A percentile compares a stretch with the other conserved stretches of the same genome.
Evolutionary conservation across 1,140 invertebrate species (phyloP).

Genomic region (Drosophila orena): DNA sequence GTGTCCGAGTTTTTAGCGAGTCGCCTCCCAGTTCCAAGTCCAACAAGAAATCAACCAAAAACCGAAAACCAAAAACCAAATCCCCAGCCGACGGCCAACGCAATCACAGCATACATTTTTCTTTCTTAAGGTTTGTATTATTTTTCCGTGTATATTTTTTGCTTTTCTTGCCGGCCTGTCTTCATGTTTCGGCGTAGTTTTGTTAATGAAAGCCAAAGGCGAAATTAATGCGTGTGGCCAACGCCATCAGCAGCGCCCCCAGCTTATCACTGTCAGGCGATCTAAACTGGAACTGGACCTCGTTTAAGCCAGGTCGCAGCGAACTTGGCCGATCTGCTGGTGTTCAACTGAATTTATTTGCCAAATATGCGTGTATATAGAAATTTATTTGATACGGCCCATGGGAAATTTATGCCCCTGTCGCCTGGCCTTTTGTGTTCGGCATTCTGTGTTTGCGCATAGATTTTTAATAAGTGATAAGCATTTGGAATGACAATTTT

Average conservation of each 20-base stretch:
- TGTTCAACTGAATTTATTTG: slow-evolving; percentile 74
- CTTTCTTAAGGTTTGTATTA: slow-evolving; percentile 50
- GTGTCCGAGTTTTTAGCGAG: slow-evolving; percentile 77
- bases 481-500: slow-evolving; percentile 71
- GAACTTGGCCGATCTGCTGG: slow-evolving; percentile 21
- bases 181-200: slow-evolving; percentile 40
- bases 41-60: slow-evolving; percentile 19
- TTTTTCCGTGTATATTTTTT: slow-evolving; percentile 33
- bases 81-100: slow-evolving; percentile 30
- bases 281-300: slow-evolving; percentile 62
- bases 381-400: slow-evolving; percentile 62
- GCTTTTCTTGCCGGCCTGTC: slow-evolving; percentile 19
- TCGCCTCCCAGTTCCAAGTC: slow-evolving; percentile 55
- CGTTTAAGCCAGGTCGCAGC: slow-evolving; percentile 28
- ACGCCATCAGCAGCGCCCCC: slow-evolving; percentile 74
- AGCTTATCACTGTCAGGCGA: slow-evolving; percentile 73
- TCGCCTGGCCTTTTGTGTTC: slow-evolving; percentile 55
- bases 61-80: slow-evolving; percentile 13
- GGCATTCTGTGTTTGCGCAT: slow-evolving; percentile 56
- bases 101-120: slow-evolving; percentile 61
- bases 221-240: slow-evolving; percentile 81
- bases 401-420: slow-evolving; percentile 63
- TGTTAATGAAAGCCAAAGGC: slow-evolving; percentile 75
- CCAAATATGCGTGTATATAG: slow-evolving; percentile 61
- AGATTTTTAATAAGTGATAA: slow-evolving; percentile 80